Evolutionary conservation across 2,113 vertebrate genomes (phyloP), one percentile per base, ranked within the genome.

Genomic region (Pomatostomus ruficeps): DNA sequence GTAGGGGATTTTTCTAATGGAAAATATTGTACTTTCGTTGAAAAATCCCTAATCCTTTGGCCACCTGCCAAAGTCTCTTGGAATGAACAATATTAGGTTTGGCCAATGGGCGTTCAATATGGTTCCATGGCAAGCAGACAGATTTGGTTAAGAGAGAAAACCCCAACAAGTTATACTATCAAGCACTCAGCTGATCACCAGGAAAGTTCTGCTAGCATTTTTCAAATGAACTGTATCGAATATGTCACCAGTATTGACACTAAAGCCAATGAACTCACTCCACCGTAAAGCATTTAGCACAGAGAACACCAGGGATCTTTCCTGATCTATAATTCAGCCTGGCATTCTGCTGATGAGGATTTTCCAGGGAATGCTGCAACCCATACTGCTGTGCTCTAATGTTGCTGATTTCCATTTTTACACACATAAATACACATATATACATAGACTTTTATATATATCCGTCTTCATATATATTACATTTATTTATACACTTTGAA

Each of bases 21-120:
- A 94, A 91, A 91, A 90, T 94, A 93, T 80, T 89, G 55, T 29
- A 91, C 57, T 85, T 94, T 62, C 93, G 88, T 90, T 91, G 71
- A 94, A 96, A 96, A 95, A 87, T 85, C 57, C 48, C 40, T 93
- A 95, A 95, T 93, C 91, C 89, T 91, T 65, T 91, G 95, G 92
- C 79, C 68, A 84, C n/a, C 33, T 1, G 72, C 89, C 89, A 94
- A 91, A 93, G 87, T 76, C 63, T 94, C 40, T 67, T 75, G 88
- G 88, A 88, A 86, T 84, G 55, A 93, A 81, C 33, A 95, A 68
- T 78, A 84, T 49, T 80, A 92, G 51, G 63, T 55, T 91, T 88
- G 79, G 72, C 85, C 94, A 93, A 92, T 68, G 28, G 42, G 28
- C 1, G 5, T 89, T 85, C 70, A 55, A 42, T 42, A 81, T 5